Evolutionary conservation across 2,797 vertebrate genomes (phyloP).

Genomic region (Glyptemys insculpta): DNA sequence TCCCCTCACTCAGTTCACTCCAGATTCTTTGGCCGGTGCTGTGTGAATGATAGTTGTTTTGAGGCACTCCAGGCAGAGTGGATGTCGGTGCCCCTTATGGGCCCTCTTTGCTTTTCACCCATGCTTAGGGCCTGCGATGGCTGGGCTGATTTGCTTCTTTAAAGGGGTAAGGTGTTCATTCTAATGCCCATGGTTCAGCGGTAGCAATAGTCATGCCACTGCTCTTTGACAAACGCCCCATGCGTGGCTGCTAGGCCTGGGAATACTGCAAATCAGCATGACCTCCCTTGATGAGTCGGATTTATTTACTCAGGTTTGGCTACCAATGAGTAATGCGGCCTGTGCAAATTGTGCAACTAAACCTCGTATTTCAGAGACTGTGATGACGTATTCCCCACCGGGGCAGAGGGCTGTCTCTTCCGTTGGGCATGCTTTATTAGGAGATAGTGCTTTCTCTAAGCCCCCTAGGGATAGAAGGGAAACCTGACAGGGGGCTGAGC

Average conservation of each 20-base stretch:
- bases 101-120: neutral
- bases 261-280: neutral
- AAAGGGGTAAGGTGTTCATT: neutral
- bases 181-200: neutral
- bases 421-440: neutral
- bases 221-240: neutral
- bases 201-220: neutral
- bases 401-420: neutral
- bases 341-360: neutral
- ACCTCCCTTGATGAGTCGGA: neutral
- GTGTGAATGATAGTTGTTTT: neutral
- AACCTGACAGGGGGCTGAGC: too few species aligned
- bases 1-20: neutral
- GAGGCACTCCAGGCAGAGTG: neutral
- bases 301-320: neutral
- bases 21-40: neutral
- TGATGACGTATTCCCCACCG: neutral
- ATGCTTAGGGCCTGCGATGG: neutral
- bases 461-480: too few species aligned
- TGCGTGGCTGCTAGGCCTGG: neutral
- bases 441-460: too few species aligned
- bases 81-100: neutral
- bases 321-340: neutral
- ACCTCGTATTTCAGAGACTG: neutral
- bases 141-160: neutral